Evolutionary conservation across 2,888 invertebrate genomes (phyloP).

Genomic region (Diarsia dahlii): DNA sequence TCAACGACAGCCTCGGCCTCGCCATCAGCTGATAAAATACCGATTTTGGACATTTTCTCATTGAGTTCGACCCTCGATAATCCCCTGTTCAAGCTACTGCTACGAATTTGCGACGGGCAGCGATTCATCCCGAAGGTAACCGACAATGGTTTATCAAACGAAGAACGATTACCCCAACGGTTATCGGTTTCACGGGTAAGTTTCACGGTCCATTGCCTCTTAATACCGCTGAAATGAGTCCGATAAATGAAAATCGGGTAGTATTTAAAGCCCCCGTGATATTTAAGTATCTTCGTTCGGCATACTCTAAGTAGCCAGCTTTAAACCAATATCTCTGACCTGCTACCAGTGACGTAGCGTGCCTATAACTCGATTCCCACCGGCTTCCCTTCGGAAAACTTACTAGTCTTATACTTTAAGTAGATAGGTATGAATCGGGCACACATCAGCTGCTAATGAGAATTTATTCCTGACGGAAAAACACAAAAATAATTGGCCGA

Average conservation of each 20-base stretch:
- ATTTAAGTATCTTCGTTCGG: background rate
- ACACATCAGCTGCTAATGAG: background rate
- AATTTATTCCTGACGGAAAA: background rate
- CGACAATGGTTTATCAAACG: background rate
- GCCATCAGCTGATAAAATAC: background rate
- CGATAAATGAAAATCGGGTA: background rate
- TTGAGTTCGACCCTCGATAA: background rate
- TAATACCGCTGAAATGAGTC: background rate
- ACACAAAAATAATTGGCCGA: background rate
- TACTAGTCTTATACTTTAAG: no score
- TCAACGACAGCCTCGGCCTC: background rate
- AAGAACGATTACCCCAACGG: background rate
- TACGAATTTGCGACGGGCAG: background rate
- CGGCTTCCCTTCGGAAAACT: no score
- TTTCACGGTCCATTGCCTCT: background rate
- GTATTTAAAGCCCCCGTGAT: background rate
- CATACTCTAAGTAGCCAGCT: background rate
- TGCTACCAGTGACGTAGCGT: no score
- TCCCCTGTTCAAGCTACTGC: no score
- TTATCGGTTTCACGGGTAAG: conserved; percentile 1
- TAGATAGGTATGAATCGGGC: no score
- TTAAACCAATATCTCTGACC: background rate
- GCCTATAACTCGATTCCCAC: no score
- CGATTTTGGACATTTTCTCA: background rate
- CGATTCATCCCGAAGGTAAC: background rate